Evolutionary conservation across 53 echinoderm and acorn worm genomes (phyloP), one percentile per base, ranked within the genome.

Genomic region (Arbacia lixula): DNA sequence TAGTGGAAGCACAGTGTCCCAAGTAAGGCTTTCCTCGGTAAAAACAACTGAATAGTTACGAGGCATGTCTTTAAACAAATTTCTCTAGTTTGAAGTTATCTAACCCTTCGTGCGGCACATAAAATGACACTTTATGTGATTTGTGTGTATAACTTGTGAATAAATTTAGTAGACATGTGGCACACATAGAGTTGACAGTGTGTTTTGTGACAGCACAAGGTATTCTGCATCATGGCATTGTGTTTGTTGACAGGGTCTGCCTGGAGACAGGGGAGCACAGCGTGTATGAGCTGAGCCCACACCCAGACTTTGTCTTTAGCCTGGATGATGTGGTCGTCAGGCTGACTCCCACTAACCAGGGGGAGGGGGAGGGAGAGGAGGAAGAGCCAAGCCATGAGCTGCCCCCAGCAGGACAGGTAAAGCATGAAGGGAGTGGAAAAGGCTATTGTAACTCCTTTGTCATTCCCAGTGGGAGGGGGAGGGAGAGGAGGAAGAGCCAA

Each of bases 401-500:
- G 4, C 90, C 98, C 14, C 92, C 88, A 82, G 98, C 98, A 53
- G 98, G 98, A 41, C 94, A 98, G 92, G 97, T 97, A 68, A 84
- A 82, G 24, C 19, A 0, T 12, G 65, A 50, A 12, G 1, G 50
- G 50, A n/a, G n/a, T n/a, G n/a, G n/a, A n/a, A n/a, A n/a, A n/a
- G n/a, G n/a, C n/a, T n/a, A n/a, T n/a, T n/a, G n/a, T n/a, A n/a
- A n/a, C n/a, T n/a, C n/a, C n/a, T n/a, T n/a, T n/a, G n/a, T n/a
- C n/a, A n/a, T n/a, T n/a, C n/a, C n/a, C n/a, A n/a, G n/a, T 37
- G 80, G n/a, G 38, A 78, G 37, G 39, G 62, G 51, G 67, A 37
- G 19, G 71, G 60, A 40, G 89, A 84, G 24, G 55, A 67, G 16
- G 54, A 27, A 12, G 37, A 57, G 27, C 28, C 24, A 1, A 32